Conservation (phyloP, 2,113 vertebrate genomes). For the Aegotheles bennettii region DNA sequence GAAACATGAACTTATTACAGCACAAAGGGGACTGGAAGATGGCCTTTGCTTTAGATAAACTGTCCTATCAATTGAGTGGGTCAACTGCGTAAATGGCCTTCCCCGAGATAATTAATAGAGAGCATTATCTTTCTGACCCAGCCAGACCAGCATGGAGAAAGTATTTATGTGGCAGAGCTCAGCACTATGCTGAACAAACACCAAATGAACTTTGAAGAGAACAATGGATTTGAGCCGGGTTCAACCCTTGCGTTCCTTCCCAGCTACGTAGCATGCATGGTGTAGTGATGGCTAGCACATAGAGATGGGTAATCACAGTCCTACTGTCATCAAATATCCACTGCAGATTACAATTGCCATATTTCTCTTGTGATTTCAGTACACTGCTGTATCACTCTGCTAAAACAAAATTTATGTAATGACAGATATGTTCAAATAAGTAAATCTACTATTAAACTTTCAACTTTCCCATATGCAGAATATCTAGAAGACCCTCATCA, state of each 20-base stretch:
- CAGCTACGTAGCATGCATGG: accelerated
- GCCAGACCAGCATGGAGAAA: neutral
- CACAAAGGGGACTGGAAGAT: too few species aligned
- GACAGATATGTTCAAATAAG: neutral
- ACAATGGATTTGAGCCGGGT: neutral
- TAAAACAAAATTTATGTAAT: neutral
- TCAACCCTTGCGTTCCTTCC: accelerated
- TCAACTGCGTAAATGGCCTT: too few species aligned
- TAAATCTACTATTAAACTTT: neutral
- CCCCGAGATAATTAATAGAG: too few species aligned
- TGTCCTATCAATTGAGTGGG: too few species aligned
- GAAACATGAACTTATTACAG: too few species aligned
- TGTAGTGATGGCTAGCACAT: neutral
- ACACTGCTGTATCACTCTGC: neutral
- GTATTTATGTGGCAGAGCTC: neutral
- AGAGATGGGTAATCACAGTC: neutral
- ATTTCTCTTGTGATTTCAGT: neutral
- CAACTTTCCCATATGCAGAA: neutral
- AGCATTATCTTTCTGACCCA: too few species aligned
- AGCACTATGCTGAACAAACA: neutral
- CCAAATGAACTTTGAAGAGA: neutral
- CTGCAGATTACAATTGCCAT: neutral
- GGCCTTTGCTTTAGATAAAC: too few species aligned
- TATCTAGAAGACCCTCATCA: neutral
- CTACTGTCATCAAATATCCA: neutral